Evolutionary conservation across 2,888 invertebrate species (phyloP).

Genomic region (Leptinotarsa juncta): DNA sequence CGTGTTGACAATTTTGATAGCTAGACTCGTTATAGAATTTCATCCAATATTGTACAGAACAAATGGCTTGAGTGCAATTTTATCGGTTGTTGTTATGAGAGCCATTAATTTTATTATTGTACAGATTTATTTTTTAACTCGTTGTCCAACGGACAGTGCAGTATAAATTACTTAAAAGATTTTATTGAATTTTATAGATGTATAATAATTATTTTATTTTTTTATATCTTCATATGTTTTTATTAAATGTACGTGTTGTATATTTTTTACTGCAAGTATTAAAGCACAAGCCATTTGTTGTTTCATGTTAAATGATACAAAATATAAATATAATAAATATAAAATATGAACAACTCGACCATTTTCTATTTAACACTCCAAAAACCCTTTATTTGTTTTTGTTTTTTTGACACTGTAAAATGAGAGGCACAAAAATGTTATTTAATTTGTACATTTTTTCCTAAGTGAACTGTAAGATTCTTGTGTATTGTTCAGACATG

Average conservation of each 20-base stretch:
- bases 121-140: slow-evolving; percentile 58
- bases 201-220: slow-evolving; percentile 64
- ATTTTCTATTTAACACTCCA: slow-evolving; percentile 42
- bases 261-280: slow-evolving; percentile 57
- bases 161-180: slow-evolving; percentile 63
- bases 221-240: slow-evolving; percentile 60
- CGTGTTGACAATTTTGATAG: slow-evolving; percentile 67
- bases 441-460: slow-evolving; percentile 62
- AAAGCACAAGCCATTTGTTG: slow-evolving; percentile 65
- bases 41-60: slow-evolving; percentile 66
- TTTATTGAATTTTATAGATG: slow-evolving; percentile 60
- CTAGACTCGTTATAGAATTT: slow-evolving; percentile 66
- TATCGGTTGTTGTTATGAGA: slow-evolving; percentile 62
- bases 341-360: slow-evolving; percentile 51
- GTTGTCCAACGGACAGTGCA: slow-evolving; percentile 54
- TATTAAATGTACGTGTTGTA: slow-evolving; percentile 57
- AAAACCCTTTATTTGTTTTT: slow-evolving; percentile 42
- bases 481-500: slow-evolving; percentile 70
- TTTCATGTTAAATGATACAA: slow-evolving; percentile 64
- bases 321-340: slow-evolving; percentile 60
- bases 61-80: slow-evolving; percentile 67
- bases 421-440: slow-evolving; percentile 53
- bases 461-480: slow-evolving; percentile 63
- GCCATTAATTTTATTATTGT: slow-evolving; percentile 61
- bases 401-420: slow-evolving; percentile 52